These are phyloP conservation scores for Cephus sareptanus DNA, from an alignment of 2,888 invertebrate genomes.

Conservation along the genomic window DNA sequence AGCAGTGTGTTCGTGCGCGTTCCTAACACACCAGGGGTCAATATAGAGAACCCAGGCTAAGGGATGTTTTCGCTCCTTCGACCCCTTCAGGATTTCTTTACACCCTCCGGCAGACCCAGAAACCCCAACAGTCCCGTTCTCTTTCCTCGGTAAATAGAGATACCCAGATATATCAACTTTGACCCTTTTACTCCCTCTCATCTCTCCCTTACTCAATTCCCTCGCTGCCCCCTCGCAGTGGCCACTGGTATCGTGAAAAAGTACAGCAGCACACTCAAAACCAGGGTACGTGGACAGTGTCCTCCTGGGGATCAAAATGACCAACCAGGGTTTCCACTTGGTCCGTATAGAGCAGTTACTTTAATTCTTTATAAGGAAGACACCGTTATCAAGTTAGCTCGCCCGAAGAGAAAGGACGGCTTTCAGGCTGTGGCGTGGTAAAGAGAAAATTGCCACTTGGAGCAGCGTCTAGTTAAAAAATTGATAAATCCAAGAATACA, in stretches of 20 bases:
- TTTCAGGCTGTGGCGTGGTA: constrained; percentile 20
- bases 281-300: constrained; percentile 12
- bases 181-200: not conserved
- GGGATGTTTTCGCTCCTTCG: not conserved
- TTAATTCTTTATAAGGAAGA: constrained; percentile 51
- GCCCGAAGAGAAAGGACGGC: constrained; percentile 11
- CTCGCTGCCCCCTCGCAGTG: not conserved
- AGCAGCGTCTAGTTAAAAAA: constrained; percentile 24
- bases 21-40: constrained; percentile 28
- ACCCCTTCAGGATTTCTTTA: not conserved
- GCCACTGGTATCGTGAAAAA: constrained; percentile 13
- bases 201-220: constrained; percentile 4
- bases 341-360: constrained; percentile 35
- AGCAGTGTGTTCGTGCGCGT: constrained; percentile 32
- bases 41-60: not conserved
- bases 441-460: constrained; percentile 32
- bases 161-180: not conserved
- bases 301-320: constrained; percentile 34
- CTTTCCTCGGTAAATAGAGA: not conserved
- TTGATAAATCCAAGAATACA: not conserved
- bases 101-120: not conserved
- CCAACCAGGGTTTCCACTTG: constrained; percentile 30
- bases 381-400: constrained; percentile 44
- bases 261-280: constrained; percentile 7
- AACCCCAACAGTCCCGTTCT: not conserved